Percentiles rank a stretch among this genome's conserved stretches.
phyloP scores from a whole-genome alignment of 2,797 vertebrate genomes.

The Gadopsis marmoratus region DNA sequence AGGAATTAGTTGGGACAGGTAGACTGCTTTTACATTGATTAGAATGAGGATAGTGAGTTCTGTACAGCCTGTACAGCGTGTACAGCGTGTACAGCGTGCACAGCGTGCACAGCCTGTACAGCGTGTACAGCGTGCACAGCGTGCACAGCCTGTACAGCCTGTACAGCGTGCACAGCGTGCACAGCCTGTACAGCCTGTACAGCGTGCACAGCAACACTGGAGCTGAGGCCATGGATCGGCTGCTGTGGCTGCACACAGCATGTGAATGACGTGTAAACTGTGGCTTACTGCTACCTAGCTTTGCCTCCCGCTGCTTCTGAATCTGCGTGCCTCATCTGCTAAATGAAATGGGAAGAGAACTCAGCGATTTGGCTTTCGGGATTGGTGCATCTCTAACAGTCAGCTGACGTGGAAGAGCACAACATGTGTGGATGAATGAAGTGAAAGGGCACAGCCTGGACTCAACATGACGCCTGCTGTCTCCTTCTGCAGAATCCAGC shows the following conservation, averaged over 20 bases:
- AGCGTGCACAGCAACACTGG: not conserved
- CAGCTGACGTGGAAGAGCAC: constrained; percentile 35
- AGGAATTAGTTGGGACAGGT: not conserved
- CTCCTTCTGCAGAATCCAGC: constrained; percentile 7
- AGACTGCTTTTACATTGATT: constrained; percentile 4
- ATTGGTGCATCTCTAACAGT: constrained; percentile 37
- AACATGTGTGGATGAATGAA: constrained; percentile 26
- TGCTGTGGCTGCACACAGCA: constrained; percentile 29
- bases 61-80: not conserved
- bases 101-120: no score
- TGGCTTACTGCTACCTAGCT: not conserved
- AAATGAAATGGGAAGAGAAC: constrained; percentile 4
- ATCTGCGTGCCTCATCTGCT: constrained; percentile 18
- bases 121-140: no score
- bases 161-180: no score
- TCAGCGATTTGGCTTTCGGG: constrained; percentile 1
- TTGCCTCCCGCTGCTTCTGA: constrained; percentile 3
- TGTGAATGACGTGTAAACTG: constrained; percentile 32
- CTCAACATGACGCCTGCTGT: constrained; percentile 14
- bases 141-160: no score
- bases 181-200: not conserved
- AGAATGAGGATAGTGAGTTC: not conserved
- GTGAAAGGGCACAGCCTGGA: constrained; percentile 23
- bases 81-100: no score
- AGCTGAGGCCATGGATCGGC: constrained; percentile 2